Percentiles rank a stretch among this genome's conserved stretches.
Conservation (phyloP, 2,888 invertebrate species). For the Erebia palarica region DNA sequence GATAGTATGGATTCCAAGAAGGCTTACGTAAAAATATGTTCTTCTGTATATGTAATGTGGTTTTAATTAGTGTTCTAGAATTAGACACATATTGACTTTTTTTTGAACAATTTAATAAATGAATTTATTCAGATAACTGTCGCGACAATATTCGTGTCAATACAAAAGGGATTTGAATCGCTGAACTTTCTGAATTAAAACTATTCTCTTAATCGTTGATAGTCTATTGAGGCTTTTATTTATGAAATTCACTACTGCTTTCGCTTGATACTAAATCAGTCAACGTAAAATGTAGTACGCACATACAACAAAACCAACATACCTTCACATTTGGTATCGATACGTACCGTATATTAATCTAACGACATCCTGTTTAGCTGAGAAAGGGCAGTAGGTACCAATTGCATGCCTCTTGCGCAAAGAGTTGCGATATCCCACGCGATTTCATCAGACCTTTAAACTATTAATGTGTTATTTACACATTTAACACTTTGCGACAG, state of each 20-base stretch:
- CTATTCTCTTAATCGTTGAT: not conserved
- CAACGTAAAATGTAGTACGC: conserved; percentile 2
- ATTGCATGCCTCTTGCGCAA: conserved; percentile 45
- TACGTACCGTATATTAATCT: conserved; percentile 22
- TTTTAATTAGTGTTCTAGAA: no score
- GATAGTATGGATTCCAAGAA: no score
- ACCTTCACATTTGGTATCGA: conserved; percentile 7
- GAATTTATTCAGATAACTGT: no score
- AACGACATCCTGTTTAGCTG: conserved; percentile 34
- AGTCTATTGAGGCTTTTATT: not conserved
- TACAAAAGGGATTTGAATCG: no score
- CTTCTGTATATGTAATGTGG: no score
- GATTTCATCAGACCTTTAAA: conserved; percentile 61
- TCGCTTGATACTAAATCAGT: conserved; percentile 11
- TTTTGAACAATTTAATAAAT: no score
- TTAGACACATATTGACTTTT: no score
- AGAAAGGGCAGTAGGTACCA: conserved; percentile 31
- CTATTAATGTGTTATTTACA: conserved; percentile 61
- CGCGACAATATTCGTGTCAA: no score
- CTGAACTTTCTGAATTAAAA: no score
- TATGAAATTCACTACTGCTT: not conserved
- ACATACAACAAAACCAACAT: not conserved
- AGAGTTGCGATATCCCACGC: conserved; percentile 51
- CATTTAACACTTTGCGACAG: conserved; percentile 33
- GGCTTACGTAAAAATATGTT: no score